phyloP scores from a whole-genome alignment of 2,797 vertebrate genomes.

The Netta rufina region DNA sequence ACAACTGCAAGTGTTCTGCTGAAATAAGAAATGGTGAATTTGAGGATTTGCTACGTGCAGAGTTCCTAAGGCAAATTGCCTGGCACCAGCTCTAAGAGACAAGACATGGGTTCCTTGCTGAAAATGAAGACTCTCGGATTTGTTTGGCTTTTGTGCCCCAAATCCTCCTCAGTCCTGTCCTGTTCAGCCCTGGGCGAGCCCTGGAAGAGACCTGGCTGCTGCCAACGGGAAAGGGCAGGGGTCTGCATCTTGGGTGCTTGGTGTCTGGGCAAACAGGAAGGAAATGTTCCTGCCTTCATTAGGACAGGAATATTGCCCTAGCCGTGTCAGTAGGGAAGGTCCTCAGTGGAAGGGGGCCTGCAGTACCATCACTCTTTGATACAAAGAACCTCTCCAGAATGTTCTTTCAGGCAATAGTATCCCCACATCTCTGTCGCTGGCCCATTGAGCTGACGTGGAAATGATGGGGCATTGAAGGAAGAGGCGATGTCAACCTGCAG shows the following conservation, averaged over 20 bases:
- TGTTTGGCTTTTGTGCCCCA: background rate
- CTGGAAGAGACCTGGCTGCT: rapidly evolving
- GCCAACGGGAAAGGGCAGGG: background rate
- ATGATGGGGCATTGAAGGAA: background rate
- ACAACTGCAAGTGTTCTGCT: background rate
- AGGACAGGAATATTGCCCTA: background rate
- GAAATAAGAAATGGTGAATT: background rate
- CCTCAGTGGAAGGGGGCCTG: background rate
- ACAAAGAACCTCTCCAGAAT: background rate
- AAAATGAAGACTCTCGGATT: background rate
- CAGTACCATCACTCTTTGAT: background rate
- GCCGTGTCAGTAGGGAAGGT: background rate
- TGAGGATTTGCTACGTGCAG: background rate
- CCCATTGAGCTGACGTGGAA: background rate
- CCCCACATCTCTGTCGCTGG: background rate
- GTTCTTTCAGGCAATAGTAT: background rate
- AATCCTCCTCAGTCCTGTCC: background rate
- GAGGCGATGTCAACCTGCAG: too few relatives aligned
- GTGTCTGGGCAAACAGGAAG: background rate
- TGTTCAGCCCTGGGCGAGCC: rapidly evolving
- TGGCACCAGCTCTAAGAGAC: background rate
- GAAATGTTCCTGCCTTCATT: background rate
- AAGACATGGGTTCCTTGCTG: background rate
- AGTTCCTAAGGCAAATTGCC: background rate
- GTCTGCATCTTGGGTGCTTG: background rate